Base-by-base conservation (phyloP, 2,888 invertebrate species). In the Drosophila bunnanda region DNA sequence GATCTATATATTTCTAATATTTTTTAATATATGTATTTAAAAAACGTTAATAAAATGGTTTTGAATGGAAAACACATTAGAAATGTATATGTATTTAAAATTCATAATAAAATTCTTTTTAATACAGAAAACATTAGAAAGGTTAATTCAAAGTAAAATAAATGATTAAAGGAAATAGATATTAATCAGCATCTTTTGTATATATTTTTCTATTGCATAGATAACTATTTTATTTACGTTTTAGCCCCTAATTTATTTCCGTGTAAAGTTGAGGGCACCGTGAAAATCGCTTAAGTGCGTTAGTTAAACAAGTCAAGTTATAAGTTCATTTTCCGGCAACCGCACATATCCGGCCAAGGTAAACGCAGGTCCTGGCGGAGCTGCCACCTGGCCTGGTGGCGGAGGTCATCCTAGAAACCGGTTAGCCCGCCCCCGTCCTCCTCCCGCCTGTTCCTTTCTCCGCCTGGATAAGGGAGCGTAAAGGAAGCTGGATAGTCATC, bases 261-360 rank as follows among this genome's bases (percentile, higher is more conserved):
- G 34, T 52, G 50, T 34, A 52, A 5, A 20, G 9, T 10, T 2
- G 34, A 15, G 50, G 15, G 34, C 32, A 52, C 50, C 50, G 22
- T 52, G 79, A 86, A 82, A 84, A 84, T 77, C 83, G 78, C 55
- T 84, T 84, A 84, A 84, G 87, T 87, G 84, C 87, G 83, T 87
- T 84, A 84, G 87, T 84, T 84, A 87, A 84, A 84, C 83, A 84
- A 84, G 83, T 82, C 84, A 77, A 84, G 83, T 87, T 87, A 84
- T 84, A 84, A 83, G 83, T 84, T 84, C 82, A 84, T 84, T 87
- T 84, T 84, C 83, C 87, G 87, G 80, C 82, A 84, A 79, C 82
- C 84, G 83, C 80, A 87, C 84, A 84, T 82, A 84, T 87, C 87
- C 82, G 84, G 57, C 71, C 53, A 75, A 82, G 77, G 82, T 75